A percentile compares a stretch with the other conserved stretches of the same genome.
Evolutionary conservation across 2,113 vertebrate species (phyloP).

Genomic region (Tursiops truncatus): DNA sequence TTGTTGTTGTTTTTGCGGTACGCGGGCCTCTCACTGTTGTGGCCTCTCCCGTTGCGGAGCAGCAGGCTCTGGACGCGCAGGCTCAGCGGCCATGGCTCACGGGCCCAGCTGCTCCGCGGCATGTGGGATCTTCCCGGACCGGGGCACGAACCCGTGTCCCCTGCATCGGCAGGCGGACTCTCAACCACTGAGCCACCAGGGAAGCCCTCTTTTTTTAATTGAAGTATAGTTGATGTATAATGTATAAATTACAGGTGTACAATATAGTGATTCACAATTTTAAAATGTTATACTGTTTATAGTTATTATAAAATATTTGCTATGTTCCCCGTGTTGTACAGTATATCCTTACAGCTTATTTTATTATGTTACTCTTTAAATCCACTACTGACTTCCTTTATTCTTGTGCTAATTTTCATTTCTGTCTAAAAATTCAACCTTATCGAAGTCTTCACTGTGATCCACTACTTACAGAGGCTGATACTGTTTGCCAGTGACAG

Average conservation of each 20-base stretch:
- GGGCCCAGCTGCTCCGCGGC: too few relatives aligned
- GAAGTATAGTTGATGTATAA: background rate
- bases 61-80: too few relatives aligned
- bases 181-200: too few relatives aligned
- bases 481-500: background rate
- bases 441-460: background rate
- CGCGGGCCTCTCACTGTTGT: too few relatives aligned
- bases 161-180: too few relatives aligned
- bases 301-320: background rate
- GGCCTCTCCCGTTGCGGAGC: too few relatives aligned
- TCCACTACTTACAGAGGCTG: background rate
- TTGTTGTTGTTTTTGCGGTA: background rate
- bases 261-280: background rate
- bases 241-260: background rate
- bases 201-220: background rate
- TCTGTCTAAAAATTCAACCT: constrained; percentile 8
- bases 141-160: too few relatives aligned
- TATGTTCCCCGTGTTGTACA: background rate
- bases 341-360: background rate
- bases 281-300: background rate
- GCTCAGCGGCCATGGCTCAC: too few relatives aligned
- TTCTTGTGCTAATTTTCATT: constrained; percentile 37
- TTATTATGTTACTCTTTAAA: background rate
- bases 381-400: background rate
- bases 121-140: too few relatives aligned